These are phyloP conservation scores for Globicephala melas DNA, from an alignment of 2,113 vertebrate species.

Conservation along the genomic window DNA sequence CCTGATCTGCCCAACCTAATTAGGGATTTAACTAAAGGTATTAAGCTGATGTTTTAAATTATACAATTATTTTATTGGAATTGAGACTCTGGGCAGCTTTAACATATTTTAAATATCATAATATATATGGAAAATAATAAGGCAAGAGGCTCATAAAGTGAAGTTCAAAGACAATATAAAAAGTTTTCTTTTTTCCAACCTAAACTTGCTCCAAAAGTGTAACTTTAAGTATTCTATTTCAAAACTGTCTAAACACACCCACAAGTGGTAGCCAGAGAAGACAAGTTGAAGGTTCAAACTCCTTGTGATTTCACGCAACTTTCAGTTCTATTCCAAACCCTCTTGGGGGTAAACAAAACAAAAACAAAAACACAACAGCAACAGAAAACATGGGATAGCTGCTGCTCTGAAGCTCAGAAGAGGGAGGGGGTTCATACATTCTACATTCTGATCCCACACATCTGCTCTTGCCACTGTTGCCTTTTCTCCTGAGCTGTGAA, in stretches of 20 bases:
- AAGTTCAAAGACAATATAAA: neutral
- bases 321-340: conserved; percentile 5
- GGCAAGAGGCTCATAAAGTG: conserved; percentile 14
- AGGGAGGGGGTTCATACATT: neutral
- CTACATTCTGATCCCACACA: neutral
- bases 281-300: conserved; percentile 19
- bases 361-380: neutral
- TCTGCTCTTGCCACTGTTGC: neutral
- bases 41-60: conserved; percentile 8
- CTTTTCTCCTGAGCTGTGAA: neutral
- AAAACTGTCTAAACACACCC: neutral
- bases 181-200: neutral
- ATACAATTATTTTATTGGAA: neutral
- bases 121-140: neutral
- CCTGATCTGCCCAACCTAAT: neutral
- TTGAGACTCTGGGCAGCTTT: neutral
- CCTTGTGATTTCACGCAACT: conserved; percentile 10
- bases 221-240: conserved; percentile 5
- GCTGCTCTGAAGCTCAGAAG: neutral
- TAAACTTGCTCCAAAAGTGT: neutral
- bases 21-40: neutral
- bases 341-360: neutral
- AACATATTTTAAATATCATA: conserved; percentile 4
- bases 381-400: neutral
- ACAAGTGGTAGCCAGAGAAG: neutral